Evolutionary conservation across 2,797 vertebrate genomes (phyloP).

Genomic region (Amphiprion clarkii): DNA sequence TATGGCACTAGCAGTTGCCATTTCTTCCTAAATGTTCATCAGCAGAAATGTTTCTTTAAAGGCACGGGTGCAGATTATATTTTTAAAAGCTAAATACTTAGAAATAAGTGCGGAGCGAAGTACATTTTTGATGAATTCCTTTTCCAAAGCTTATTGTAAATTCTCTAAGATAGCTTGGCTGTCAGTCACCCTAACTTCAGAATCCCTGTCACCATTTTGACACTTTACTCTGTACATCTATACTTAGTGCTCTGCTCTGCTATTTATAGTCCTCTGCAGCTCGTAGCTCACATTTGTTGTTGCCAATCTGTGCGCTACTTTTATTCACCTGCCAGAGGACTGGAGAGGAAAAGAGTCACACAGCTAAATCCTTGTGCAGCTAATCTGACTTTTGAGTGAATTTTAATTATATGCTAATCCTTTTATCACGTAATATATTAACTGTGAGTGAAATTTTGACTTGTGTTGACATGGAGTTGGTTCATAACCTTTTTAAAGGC

Average conservation of each 20-base stretch:
- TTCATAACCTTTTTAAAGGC: not conserved
- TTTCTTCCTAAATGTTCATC: not conserved
- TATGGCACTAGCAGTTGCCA: not conserved
- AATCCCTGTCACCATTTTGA: slow-evolving; percentile 4
- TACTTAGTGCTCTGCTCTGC: slow-evolving; percentile 22
- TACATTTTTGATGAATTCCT: not conserved
- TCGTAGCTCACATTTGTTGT: not conserved
- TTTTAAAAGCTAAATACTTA: not conserved
- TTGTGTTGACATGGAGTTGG: not conserved
- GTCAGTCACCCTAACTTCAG: not conserved
- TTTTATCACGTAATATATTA: not conserved
- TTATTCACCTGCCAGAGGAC: slow-evolving; percentile 16
- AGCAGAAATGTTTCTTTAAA: not conserved
- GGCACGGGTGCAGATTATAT: not conserved
- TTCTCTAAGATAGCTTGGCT: not conserved
- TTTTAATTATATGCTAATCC: not conserved
- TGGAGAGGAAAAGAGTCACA: not conserved
- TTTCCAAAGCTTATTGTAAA: not conserved
- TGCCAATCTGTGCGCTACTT: slow-evolving; percentile 14
- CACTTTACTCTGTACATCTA: slow-evolving; percentile 6
- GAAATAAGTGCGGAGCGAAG: not conserved
- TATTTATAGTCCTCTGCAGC: slow-evolving; percentile 31
- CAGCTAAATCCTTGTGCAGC: not conserved
- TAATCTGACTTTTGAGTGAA: not conserved
- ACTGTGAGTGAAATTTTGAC: slow-evolving; percentile 9